Conservation (phyloP, 2,113 vertebrate genomes). For the Melospiza georgiana region DNA sequence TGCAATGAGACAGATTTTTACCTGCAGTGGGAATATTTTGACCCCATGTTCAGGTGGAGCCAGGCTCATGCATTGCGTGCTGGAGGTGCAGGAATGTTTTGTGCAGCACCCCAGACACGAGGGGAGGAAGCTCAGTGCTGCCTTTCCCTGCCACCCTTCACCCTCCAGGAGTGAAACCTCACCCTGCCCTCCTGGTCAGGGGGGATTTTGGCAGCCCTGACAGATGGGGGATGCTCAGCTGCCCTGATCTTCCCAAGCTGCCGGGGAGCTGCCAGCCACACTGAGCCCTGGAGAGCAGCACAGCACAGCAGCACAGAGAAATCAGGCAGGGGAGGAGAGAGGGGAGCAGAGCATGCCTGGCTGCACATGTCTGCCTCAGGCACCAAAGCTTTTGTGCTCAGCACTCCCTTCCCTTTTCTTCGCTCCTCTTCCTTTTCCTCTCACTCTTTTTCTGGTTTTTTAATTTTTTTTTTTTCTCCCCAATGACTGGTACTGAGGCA, state of each 20-base stretch:
- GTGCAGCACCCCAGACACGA: accelerated
- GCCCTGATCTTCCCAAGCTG: background rate
- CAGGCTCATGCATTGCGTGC: accelerated
- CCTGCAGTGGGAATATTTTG: background rate
- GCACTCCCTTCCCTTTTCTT: background rate
- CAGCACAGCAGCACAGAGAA: background rate
- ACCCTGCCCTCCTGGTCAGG: accelerated
- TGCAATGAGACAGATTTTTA: background rate
- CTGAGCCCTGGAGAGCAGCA: background rate
- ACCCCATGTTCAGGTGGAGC: accelerated
- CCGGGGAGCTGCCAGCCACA: background rate
- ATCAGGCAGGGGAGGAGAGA: background rate
- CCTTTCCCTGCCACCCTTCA: background rate
- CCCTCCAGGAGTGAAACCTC: background rate
- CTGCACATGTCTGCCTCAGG: slow-evolving; percentile 16
- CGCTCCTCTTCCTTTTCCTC: background rate
- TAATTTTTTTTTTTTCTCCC: background rate
- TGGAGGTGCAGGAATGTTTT: background rate
- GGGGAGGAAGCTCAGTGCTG: background rate
- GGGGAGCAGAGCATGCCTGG: background rate
- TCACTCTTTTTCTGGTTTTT: accelerated
- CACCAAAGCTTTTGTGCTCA: slow-evolving; percentile 24
- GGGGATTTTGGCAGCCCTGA: background rate
- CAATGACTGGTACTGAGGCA: slow-evolving; percentile 18
- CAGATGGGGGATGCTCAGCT: background rate